Percentiles rank a stretch among this genome's conserved stretches.
phyloP scores from a whole-genome alignment of 2,113 vertebrate genomes.

The Sialia sialis region DNA sequence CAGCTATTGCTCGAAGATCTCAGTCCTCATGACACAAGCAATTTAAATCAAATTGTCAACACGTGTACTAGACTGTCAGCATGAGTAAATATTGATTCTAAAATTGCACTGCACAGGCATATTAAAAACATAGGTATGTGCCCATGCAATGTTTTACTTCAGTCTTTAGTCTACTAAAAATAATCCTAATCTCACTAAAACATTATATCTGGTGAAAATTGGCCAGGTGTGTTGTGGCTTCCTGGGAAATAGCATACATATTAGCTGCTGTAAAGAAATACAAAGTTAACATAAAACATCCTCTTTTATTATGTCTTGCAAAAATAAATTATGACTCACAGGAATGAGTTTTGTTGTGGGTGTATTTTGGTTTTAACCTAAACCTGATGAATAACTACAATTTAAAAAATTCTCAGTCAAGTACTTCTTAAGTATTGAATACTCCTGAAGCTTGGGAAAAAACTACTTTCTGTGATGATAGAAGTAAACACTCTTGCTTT shows the following conservation, averaged over 20 bases:
- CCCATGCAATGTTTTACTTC: neutral
- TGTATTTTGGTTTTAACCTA: neutral
- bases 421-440: neutral
- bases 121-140: neutral
- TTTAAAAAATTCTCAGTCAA: slow-evolving; percentile 5
- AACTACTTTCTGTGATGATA: neutral
- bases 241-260: neutral
- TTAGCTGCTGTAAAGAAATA: neutral
- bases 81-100: neutral
- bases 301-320: neutral
- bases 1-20: neutral
- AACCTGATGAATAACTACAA: neutral
- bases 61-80: neutral
- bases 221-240: neutral
- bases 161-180: neutral
- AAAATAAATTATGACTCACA: neutral
- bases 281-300: neutral
- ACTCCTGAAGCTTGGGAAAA: neutral
- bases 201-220: neutral
- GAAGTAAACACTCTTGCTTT: neutral
- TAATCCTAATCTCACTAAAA: neutral
- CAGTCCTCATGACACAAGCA: neutral
- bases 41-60: neutral
- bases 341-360: neutral
- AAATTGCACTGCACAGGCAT: neutral